Evolutionary conservation across 2,888 invertebrate genomes (phyloP), one percentile per base, ranked within the genome.

Genomic region (Orthonychiurus folsomi): DNA sequence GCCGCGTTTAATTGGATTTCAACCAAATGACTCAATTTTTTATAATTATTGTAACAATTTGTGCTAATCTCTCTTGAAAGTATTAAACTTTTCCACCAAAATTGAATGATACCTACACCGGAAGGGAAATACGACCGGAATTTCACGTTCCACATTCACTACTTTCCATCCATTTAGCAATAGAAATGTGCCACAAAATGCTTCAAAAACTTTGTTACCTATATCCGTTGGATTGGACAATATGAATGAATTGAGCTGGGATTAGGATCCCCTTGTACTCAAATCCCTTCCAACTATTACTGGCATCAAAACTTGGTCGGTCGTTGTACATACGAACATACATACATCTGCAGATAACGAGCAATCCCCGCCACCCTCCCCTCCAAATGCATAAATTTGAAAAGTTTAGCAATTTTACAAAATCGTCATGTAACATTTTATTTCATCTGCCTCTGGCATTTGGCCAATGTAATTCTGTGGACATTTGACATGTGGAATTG

Each of bases 301-400:
- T n/a, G n/a, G n/a, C n/a, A n/a, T n/a, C n/a, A n/a, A n/a, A n/a
- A n/a, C n/a, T n/a, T n/a, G n/a, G n/a, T n/a, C n/a, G n/a, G n/a
- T n/a, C n/a, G n/a, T n/a, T n/a, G n/a, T n/a, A n/a, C n/a, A n/a
- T n/a, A n/a, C n/a, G n/a, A n/a, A n/a, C n/a, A n/a, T n/a, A n/a
- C n/a, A n/a, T n/a, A n/a, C n/a, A n/a, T n/a, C n/a, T n/a, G n/a
- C n/a, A n/a, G n/a, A n/a, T n/a, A n/a, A n/a, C n/a, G n/a, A n/a
- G n/a, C n/a, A n/a, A n/a, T n/a, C n/a, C n/a, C n/a, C n/a, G n/a
- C n/a, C n/a, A n/a, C n/a, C n/a, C n/a, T n/a, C n/a, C n/a, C n/a
- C n/a, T n/a, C n/a, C n/a, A n/a, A 37, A 37, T 37, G 37, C 37
- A 37, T 37, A 37, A 37, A 37, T 37, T 37, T 37, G 37, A 37